Conservation (phyloP, 2,113 vertebrate genomes). For the Lophius piscatorius region DNA sequence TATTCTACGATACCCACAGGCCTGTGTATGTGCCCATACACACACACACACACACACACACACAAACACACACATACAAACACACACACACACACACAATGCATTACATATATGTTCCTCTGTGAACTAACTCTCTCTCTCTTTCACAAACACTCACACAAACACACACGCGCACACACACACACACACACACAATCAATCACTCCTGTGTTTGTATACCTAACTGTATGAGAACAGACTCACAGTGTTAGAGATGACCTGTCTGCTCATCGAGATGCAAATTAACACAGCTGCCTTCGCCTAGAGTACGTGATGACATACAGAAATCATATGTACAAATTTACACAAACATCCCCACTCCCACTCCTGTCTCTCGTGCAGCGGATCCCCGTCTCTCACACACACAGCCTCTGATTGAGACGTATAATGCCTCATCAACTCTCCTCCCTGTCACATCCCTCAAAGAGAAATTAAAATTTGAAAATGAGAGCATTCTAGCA, state of each 20-base stretch:
- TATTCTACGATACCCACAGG: constrained; percentile 18
- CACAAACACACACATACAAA: neutral
- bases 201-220: no score
- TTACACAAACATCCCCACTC: neutral
- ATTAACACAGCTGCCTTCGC: constrained; percentile 10
- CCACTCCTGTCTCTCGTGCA: neutral
- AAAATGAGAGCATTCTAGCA: no score
- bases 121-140: neutral
- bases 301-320: neutral
- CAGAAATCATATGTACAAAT: neutral
- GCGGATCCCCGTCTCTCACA: neutral
- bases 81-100: neutral
- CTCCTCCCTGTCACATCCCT: constrained; percentile 15
- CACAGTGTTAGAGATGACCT: constrained; percentile 24
- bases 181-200: constrained; percentile 8
- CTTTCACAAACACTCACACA: no score
- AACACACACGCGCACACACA: no score
- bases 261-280: constrained; percentile 35
- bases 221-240: constrained; percentile 37
- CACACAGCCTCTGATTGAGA: constrained; percentile 16
- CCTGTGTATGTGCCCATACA: neutral
- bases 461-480: no score
- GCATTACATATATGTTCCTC: neutral
- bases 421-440: constrained; percentile 31
- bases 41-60: neutral